Base-by-base conservation (phyloP, 1,140 invertebrate species). In the Drosophila littoralis region DNA sequence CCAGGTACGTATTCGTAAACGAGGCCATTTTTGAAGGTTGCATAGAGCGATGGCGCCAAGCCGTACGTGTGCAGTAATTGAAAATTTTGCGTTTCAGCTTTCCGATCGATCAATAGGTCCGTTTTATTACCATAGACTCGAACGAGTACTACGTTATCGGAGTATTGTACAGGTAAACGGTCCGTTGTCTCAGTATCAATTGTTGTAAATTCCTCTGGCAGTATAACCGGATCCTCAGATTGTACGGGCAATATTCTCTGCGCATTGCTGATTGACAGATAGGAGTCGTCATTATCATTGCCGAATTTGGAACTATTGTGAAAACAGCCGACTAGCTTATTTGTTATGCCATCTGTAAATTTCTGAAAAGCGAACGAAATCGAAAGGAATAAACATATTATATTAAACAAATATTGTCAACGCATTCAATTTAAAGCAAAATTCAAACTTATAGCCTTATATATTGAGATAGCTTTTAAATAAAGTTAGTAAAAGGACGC, bases 291-390 rank as follows among this genome's bases (percentile, higher is more conserved):
- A 51, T 70, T 73, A 50, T 75, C 77, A 74, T 85, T 77, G 46
- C 36, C 77, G 48, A 82, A 13, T 71, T 88, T 66, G 50, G 68
- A 58, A 67, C 33, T 68, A 66, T 91, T 91, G 70, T 91, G 84
- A 84, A 94, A 97, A 79, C 97, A 96, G 32, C 96, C 97, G 50
- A 99, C 94, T 68, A 99, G 94, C 92, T 97, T 97, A 93, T 99
- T 99, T 52, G 98, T 98, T 58, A 98, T 98, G 33, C 98, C 98
- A 94, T 98, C 97, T 60, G 97, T 98, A 93, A 99, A 99, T 79
- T 96, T 92, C 98, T 99, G 69, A 40, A 86, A 89, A n/a, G n/a
- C 6, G 12, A 9, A 40, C 10, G 9, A 2, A 9, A 40, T 3
- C 8, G 2, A 40, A 40, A 40, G 7, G 5, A 40, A 40, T 17